Percentiles rank a stretch among this genome's conserved stretches.
Evolutionary conservation across 2,888 invertebrate species (phyloP).

Genomic region (Dysmachus trigonus): DNA sequence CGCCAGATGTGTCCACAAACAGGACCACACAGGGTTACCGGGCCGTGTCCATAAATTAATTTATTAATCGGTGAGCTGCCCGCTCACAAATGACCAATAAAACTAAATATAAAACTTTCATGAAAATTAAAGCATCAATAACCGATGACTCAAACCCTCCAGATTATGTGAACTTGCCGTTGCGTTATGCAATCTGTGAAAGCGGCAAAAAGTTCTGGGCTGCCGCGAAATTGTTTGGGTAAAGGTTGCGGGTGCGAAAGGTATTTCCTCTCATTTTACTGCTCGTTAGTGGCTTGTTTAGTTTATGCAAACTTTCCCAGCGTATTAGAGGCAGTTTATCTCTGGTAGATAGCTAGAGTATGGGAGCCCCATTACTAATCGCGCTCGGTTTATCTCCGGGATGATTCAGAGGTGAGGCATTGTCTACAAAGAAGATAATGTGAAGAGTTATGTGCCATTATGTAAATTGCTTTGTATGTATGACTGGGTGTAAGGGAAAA

Average conservation of each 20-base stretch:
- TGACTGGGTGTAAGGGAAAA: not conserved
- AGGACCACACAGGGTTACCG: not conserved
- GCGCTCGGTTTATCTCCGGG: not conserved
- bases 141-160: not conserved
- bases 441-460: not conserved
- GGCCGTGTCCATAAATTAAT: not conserved
- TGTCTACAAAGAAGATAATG: not conserved
- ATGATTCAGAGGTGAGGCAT: not conserved
- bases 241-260: not conserved
- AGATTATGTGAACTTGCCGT: not conserved
- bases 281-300: not conserved
- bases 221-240: not conserved
- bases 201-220: not conserved
- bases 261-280: not conserved
- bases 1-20: not conserved
- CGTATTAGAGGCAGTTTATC: not conserved
- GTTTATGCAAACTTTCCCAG: not conserved
- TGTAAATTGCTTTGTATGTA: not conserved
- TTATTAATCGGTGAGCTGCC: not conserved
- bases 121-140: not conserved
- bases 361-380: not conserved
- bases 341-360: not conserved
- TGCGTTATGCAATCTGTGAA: not conserved
- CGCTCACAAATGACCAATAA: slow-evolving; percentile 11
- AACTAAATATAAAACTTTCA: slow-evolving; percentile 13